Conservation (phyloP, 2,113 vertebrate genomes). For the Argyrosomus japonicus region DNA sequence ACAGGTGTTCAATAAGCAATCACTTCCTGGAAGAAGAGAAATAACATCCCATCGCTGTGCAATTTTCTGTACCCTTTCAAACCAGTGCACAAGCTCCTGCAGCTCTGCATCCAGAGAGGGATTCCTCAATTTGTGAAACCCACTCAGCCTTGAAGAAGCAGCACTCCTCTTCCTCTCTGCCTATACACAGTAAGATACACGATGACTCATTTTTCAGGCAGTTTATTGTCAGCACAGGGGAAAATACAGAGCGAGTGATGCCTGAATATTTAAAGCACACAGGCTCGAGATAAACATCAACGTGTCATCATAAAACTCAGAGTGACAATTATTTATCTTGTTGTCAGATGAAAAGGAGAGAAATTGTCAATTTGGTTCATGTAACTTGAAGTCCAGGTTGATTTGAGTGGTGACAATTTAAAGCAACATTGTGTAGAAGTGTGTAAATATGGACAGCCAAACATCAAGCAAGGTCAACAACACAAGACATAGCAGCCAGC, state of each 20-base stretch:
- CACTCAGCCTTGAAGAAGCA: slow-evolving; percentile 59
- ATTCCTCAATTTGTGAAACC: slow-evolving; percentile 61
- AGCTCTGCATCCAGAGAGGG: slow-evolving; percentile 35
- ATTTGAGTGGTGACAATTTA: not conserved
- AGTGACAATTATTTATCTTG: not conserved
- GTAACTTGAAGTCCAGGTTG: not conserved
- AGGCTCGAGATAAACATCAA: not conserved
- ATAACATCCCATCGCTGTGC: slow-evolving; percentile 12
- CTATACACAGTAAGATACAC: slow-evolving; percentile 38
- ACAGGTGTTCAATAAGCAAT: slow-evolving; percentile 17
- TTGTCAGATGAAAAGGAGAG: not conserved
- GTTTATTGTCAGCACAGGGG: slow-evolving; percentile 20
- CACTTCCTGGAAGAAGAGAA: slow-evolving; percentile 16
- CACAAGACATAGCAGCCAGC: too few relatives aligned
- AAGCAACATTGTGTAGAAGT: too few relatives aligned
- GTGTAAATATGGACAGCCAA: too few relatives aligned
- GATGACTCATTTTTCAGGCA: slow-evolving; percentile 40
- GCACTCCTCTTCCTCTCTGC: slow-evolving; percentile 47
- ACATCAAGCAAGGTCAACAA: too few relatives aligned
- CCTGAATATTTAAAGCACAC: slow-evolving; percentile 5
- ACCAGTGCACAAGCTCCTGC: slow-evolving; percentile 6
- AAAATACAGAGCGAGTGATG: slow-evolving; percentile 15
- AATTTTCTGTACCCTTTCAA: slow-evolving; percentile 35
- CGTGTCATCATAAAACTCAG: not conserved
- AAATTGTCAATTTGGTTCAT: not conserved